Base-by-base conservation (phyloP, 2,113 vertebrate genomes). In the Mionectes macconnelli region DNA sequence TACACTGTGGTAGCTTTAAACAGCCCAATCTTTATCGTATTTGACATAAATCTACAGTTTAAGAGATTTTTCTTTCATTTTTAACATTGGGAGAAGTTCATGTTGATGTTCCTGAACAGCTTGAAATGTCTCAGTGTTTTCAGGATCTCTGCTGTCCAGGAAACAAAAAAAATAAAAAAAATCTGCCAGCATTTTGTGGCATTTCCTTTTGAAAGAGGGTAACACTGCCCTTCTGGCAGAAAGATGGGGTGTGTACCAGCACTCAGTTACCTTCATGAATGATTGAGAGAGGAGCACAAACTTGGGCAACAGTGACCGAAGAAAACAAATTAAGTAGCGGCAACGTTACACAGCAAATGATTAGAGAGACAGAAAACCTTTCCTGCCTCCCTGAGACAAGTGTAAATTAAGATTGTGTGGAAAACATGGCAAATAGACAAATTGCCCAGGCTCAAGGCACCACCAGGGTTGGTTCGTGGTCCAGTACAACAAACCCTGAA, bases 251-350 rank as follows among this genome's bases (percentile, higher is more conserved):
- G 39, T 12, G 70, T 14, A 27, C 57, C 66, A 59, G 69, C 67
- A 55, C 53, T 77, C 79, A 35, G 4, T 79, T 69, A 75, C 53
- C 40, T 73, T 35, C 0, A 8, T 8, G 25, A 49, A 19, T 57
- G 70, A 89, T 9, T 47, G 78, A 93, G 74, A 87, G 70, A 74
- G 75, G 72, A 88, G 63, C 19, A 52, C 75, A n/a, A 33, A 66
- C 49, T 30, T 63, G 35, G 57, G 80, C 88, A 93, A 37, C 2
- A 80, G 40, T 16, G 45, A 60, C 52, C 64, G 89, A 64, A 90
- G 59, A 89, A 91, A 88, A 82, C 22, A 96, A 74, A 94, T 68
- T 56, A 57, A 53, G 87, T 79, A 37, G 64, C 50, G 92, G 52
- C 67, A 84, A 49, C 12, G 6, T 35, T 52, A 42, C 35, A 42